Evolutionary conservation across 2,888 invertebrate species (phyloP).

Genomic region (Tetropium fuscum): DNA sequence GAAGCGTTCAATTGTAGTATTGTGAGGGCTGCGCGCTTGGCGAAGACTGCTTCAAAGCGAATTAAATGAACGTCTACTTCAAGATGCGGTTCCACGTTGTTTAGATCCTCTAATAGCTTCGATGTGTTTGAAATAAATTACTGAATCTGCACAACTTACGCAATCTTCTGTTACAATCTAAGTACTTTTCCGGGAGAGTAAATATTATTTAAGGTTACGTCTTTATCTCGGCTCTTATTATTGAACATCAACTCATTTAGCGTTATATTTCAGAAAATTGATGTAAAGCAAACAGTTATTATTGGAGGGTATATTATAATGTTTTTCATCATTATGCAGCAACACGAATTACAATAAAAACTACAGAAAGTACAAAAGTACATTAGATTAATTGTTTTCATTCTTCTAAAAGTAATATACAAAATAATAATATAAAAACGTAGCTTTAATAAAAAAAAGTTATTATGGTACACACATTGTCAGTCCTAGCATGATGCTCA

Average conservation of each 20-base stretch:
- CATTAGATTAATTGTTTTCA: too few species aligned
- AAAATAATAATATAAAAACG: too few species aligned
- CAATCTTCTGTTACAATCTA: conserved; percentile 20
- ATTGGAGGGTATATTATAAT: too few species aligned
- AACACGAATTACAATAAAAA: too few species aligned
- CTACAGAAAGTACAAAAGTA: too few species aligned
- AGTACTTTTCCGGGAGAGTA: conserved; percentile 18
- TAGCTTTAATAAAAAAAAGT: too few species aligned
- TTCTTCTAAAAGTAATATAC: too few species aligned
- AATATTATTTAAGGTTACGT: conserved; percentile 17
- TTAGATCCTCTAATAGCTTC: conserved; percentile 52
- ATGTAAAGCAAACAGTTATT: too few species aligned
- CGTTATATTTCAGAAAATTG: too few species aligned
- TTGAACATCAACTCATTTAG: conserved; percentile 6
- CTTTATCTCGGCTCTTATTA: conserved; percentile 5
- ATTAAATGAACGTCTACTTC: conserved; percentile 55
- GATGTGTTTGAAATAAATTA: conserved; percentile 51
- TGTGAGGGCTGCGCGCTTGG: conserved; percentile 51
- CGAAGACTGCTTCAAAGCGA: conserved; percentile 53
- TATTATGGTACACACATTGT: too few species aligned
- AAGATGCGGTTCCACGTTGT: conserved; percentile 53
- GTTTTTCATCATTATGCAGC: too few species aligned
- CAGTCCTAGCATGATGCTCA: too few species aligned
- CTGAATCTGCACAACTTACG: conserved; percentile 22
- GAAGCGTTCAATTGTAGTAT: conserved; percentile 56